Base-by-base conservation (phyloP, 2,797 vertebrate genomes). In the Gadopsis marmoratus region DNA sequence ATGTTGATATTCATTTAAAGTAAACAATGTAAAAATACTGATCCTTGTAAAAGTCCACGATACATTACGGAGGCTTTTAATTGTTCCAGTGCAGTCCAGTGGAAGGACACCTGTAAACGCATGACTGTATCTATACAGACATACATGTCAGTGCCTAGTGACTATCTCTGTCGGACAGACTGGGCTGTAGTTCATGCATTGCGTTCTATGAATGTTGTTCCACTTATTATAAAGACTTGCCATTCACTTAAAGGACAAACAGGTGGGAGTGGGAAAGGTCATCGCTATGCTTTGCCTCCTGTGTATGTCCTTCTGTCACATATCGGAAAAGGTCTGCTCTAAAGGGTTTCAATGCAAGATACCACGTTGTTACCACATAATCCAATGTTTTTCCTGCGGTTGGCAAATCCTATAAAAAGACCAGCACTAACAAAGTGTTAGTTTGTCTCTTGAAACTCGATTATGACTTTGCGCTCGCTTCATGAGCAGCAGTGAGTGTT, bases 231-330 rank as follows among this genome's bases (percentile, higher is more conserved):
- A 41, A 75, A 48, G 59, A 45, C 47, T 75, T 51, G 55, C 31
- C 53, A 21, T 79, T 88, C 67, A 67, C 60, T 68, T 51, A 76
- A 84, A 83, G 78, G 70, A 78, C 82, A 83, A 84, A 81, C 70
- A 65, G 81, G 70, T 64, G 58, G 74, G 45, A 75, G 74, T 51
- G 48, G 67, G 60, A 82, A 88, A 85, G 85, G 83, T 86, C 85
- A 74, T 41, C 12, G 35, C 47, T 14, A 2, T 4, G 53, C 62
- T 81, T 50, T 64, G 69, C 60, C 23, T 71, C 60, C 23, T 21
- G 55, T 26, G 43, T 50, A 17, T 50, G 54, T 63, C 69, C 61
- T 67, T 76, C 58, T 71, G 17, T 65, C 65, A 50, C 56, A n/a
- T 26, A 58, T 33, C 9, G 19, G 45, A 63, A 70, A 84, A 74